Percentiles rank a stretch among this genome's conserved stretches.
Conservation (phyloP, 2,113 vertebrate genomes). For the Scartelaos histophorus region DNA sequence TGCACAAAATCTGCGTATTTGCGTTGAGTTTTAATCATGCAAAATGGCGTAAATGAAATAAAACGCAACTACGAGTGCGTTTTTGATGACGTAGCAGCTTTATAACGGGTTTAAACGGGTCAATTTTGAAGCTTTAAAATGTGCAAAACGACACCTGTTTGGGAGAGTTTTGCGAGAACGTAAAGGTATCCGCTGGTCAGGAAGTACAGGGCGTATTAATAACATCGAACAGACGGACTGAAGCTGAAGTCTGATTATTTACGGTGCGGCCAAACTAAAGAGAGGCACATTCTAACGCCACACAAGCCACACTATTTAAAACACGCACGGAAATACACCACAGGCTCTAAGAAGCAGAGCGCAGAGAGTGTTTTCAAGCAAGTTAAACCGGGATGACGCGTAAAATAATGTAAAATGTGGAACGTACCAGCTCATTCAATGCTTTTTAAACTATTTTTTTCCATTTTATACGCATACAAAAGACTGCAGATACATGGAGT, state of each 20-base stretch:
- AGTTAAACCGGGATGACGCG: slow-evolving; percentile 9
- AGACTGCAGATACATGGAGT: too few relatives aligned
- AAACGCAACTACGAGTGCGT: too few relatives aligned
- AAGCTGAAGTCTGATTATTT: slow-evolving; percentile 22
- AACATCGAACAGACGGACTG: slow-evolving; percentile 52
- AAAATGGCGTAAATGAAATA: too few relatives aligned
- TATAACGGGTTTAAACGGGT: too few relatives aligned
- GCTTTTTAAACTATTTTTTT: too few relatives aligned
- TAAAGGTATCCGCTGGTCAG: neutral
- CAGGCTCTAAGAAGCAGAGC: slow-evolving; percentile 5
- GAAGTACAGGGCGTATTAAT: neutral
- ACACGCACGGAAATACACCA: slow-evolving; percentile 24
- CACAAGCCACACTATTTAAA: slow-evolving; percentile 11
- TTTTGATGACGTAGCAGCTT: too few relatives aligned
- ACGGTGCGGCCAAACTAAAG: neutral
- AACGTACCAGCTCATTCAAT: too few relatives aligned
- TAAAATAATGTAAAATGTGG: neutral
- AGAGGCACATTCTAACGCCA: neutral
- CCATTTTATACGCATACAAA: too few relatives aligned
- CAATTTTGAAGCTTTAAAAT: too few relatives aligned
- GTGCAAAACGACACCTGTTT: too few relatives aligned
- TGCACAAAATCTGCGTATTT: too few relatives aligned
- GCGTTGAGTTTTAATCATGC: too few relatives aligned
- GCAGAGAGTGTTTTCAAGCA: slow-evolving; percentile 10
- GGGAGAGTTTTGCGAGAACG: neutral